Percentiles rank a stretch among this genome's conserved stretches.
phyloP scores from a whole-genome alignment of 1,140 invertebrate species.

The Zaprionus capensis region DNA sequence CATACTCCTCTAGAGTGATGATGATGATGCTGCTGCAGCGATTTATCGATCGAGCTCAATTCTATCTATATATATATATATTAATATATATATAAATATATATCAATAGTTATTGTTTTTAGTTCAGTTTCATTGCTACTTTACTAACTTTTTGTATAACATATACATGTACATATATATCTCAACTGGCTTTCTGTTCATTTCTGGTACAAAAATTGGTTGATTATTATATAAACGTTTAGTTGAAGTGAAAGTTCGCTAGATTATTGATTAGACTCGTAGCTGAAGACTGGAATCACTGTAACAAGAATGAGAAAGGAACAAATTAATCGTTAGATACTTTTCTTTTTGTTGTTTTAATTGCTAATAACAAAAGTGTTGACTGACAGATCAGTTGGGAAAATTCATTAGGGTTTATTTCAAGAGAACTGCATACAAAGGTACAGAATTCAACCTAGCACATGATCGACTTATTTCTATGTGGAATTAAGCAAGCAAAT shows the following conservation, averaged over 20 bases:
- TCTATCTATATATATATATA: constrained; percentile 2
- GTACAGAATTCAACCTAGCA: constrained; percentile 45
- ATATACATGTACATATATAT: constrained; percentile 16
- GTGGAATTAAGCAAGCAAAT: constrained; percentile 57
- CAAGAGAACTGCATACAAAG: constrained; percentile 21
- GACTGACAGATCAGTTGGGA: not conserved
- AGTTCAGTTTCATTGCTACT: constrained; percentile 33
- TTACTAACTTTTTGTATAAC: constrained; percentile 18
- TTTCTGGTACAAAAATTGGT: constrained; percentile 67
- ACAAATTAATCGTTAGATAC: constrained; percentile 37
- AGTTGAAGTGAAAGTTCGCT: constrained; percentile 57
- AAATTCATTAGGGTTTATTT: constrained; percentile 21
- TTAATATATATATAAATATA: constrained; percentile 9
- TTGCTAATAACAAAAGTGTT: not conserved
- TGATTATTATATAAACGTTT: constrained; percentile 44
- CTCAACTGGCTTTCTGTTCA: constrained; percentile 39
- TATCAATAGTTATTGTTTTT: constrained; percentile 32
- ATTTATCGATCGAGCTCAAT: constrained; percentile 7
- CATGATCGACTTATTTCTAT: constrained; percentile 59
- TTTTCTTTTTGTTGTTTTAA: constrained; percentile 5
- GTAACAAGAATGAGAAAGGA: constrained; percentile 37
- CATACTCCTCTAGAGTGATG: constrained; percentile 8
- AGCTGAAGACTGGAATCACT: constrained; percentile 75
- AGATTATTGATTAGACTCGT: constrained; percentile 57
- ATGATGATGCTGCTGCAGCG: not conserved